phyloP scores from a whole-genome alignment of 2,888 invertebrate genomes.

The Argyra leucocephala region DNA sequence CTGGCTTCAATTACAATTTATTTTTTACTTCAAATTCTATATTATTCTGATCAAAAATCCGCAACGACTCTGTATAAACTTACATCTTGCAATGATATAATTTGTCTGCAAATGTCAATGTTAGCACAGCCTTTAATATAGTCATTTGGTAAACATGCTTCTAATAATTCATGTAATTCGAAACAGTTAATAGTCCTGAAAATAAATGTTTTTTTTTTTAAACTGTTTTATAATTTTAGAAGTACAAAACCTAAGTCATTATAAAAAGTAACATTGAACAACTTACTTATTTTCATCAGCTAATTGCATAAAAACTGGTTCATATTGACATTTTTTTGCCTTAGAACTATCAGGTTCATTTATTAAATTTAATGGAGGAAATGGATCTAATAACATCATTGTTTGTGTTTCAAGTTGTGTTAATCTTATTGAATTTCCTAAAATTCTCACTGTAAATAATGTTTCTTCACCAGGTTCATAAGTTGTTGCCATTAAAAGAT shows the following conservation, averaged over 20 bases:
- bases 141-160: slow-evolving; percentile 85
- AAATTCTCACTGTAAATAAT: slow-evolving; percentile 74
- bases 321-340: slow-evolving; percentile 58
- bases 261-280: background rate
- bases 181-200: slow-evolving; percentile 75
- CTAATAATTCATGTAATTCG: slow-evolving; percentile 79
- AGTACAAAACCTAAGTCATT: background rate
- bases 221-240: background rate
- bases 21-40: no score
- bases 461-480: slow-evolving; percentile 86
- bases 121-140: slow-evolving; percentile 90
- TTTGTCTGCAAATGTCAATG: slow-evolving; percentile 83
- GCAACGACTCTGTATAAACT: no score
- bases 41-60: no score
- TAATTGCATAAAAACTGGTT: slow-evolving; percentile 78
- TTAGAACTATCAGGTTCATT: slow-evolving; percentile 47
- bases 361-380: slow-evolving; percentile 35
- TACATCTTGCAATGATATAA: slow-evolving; percentile 81
- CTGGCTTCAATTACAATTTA: no score
- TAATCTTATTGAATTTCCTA: slow-evolving; percentile 66
- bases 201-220: no score
- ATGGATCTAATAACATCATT: slow-evolving; percentile 41
- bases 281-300: slow-evolving; percentile 68
- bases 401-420: slow-evolving; percentile 57
- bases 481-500: slow-evolving; percentile 79